phyloP scores from a whole-genome alignment of 1,140 invertebrate genomes.

The Oreohelix idahoensis region DNA sequence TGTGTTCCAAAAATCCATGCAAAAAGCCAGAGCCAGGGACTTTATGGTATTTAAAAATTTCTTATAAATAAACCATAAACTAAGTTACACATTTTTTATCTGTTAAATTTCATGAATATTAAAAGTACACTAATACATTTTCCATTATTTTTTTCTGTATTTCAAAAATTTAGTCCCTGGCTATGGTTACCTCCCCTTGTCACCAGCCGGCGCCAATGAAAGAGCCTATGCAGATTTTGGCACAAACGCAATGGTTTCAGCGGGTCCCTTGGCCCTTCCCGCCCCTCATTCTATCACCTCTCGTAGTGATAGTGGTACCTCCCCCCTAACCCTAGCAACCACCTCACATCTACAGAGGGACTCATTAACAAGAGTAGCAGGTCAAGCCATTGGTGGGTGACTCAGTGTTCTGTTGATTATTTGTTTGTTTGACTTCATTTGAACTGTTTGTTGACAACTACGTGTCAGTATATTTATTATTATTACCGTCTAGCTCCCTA shows the following conservation, averaged over 20 bases:
- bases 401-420: no score
- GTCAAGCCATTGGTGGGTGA: constrained; percentile 10
- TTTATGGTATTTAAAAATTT: no score
- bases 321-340: constrained; percentile 26
- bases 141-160: neutral
- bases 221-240: constrained; percentile 31
- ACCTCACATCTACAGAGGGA: constrained; percentile 31
- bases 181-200: constrained; percentile 37
- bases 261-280: constrained; percentile 24
- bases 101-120: no score
- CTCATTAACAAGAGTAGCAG: neutral
- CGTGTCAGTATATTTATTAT: neutral
- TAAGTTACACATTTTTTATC: no score
- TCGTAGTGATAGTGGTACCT: constrained; percentile 13
- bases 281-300: constrained; percentile 18
- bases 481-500: no score
- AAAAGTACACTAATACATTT: neutral
- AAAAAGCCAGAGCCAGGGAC: no score
- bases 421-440: no score
- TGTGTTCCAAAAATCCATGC: no score
- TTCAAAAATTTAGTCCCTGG: constrained; percentile 30
- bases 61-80: no score
- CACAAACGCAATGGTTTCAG: constrained; percentile 20
- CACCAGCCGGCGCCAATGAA: constrained; percentile 18
- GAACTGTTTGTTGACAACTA: no score